A percentile compares a stretch with the other conserved stretches of the same genome.
phyloP scores from a whole-genome alignment of 2,888 invertebrate genomes.

The Epinotia bilunana region DNA sequence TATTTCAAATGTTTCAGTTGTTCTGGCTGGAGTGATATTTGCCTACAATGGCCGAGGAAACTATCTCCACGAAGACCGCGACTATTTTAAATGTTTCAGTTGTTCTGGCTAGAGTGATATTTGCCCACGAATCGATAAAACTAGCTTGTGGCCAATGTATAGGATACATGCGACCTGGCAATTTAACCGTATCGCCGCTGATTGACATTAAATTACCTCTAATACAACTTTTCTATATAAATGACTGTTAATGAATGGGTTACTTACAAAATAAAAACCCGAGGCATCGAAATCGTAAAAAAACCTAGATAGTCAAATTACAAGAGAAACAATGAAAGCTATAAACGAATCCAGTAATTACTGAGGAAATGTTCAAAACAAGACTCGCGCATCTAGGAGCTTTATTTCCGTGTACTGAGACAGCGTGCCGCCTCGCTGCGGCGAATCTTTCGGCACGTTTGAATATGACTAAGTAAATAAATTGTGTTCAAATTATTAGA shows the following conservation, averaged over 20 bases:
- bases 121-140: not conserved
- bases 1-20: not conserved
- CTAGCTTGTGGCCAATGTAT: not conserved
- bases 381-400: constrained; percentile 51
- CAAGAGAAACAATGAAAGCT: constrained; percentile 18
- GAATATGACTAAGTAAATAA: not conserved
- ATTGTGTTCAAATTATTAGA: not conserved
- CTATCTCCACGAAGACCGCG: too few relatives aligned
- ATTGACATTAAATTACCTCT: not conserved
- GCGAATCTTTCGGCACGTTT: constrained; percentile 48
- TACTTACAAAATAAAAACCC: not conserved
- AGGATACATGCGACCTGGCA: not conserved
- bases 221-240: not conserved
- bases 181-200: not conserved
- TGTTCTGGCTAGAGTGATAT: not conserved
- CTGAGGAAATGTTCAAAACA: constrained; percentile 7
- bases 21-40: not conserved
- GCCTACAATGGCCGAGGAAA: not conserved
- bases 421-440: constrained; percentile 53
- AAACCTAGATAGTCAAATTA: not conserved
- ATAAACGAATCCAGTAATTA: constrained; percentile 14
- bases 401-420: constrained; percentile 45
- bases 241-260: not conserved
- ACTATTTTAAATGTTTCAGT: not conserved
- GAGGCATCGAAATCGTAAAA: not conserved